Conservation (phyloP, 2,888 invertebrate genomes). For the Eupeodes latifasciatus region DNA sequence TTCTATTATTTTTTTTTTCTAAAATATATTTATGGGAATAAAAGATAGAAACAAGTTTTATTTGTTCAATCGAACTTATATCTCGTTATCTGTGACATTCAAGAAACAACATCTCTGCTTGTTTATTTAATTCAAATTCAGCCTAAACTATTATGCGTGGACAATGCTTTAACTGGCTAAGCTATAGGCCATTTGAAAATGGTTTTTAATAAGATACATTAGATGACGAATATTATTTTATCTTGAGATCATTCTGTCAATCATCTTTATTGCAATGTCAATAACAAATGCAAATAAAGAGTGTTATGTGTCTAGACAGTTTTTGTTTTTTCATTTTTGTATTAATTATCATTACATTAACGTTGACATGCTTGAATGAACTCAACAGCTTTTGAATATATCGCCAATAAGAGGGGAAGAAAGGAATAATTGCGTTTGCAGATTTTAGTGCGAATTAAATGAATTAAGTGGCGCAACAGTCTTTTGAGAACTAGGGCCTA, state of each 20-base stretch:
- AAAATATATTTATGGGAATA: conserved; percentile 18
- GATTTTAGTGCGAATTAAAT: too few relatives aligned
- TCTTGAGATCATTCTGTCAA: background rate
- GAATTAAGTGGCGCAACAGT: too few relatives aligned
- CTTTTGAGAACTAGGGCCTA: too few relatives aligned
- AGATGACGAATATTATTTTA: background rate
- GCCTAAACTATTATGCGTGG: conserved; percentile 29
- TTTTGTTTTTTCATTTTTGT: background rate
- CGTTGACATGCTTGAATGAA: conserved; percentile 3
- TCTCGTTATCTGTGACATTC: conserved; percentile 40
- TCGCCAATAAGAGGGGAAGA: too few relatives aligned
- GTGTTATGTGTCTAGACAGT: conserved; percentile 50
- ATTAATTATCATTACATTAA: conserved; percentile 6
- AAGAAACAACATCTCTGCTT: background rate
- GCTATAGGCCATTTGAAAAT: conserved; percentile 21
- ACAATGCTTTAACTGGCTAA: conserved; percentile 1
- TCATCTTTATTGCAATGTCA: conserved; percentile 33
- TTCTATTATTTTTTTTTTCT: background rate
- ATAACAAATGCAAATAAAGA: conserved; percentile 48
- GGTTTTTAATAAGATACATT: conserved; percentile 15
- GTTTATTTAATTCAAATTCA: background rate
- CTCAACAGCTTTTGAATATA: too few relatives aligned
- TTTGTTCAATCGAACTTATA: conserved; percentile 15
- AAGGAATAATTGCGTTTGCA: too few relatives aligned
- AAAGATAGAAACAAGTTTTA: conserved; percentile 38